These are phyloP conservation scores for Apocheima hispidaria DNA, from an alignment of 2,888 invertebrate genomes.

Conservation along the genomic window DNA sequence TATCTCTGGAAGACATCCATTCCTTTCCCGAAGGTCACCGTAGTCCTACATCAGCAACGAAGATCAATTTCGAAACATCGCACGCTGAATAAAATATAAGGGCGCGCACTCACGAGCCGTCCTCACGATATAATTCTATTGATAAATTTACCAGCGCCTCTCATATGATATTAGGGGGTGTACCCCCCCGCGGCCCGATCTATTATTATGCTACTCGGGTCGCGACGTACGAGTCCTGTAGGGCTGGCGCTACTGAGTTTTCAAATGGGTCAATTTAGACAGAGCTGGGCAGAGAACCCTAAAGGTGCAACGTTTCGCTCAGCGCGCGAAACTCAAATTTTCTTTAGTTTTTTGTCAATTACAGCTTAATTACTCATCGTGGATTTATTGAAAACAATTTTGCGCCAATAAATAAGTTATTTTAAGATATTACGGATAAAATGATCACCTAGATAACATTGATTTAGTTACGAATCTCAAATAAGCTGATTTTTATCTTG, in stretches of 20 bases:
- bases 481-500: no score
- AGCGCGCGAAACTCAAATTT: no score
- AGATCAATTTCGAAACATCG: slow-evolving; percentile 73
- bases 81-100: slow-evolving; percentile 79
- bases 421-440: no score
- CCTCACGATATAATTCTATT: slow-evolving; percentile 79
- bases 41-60: slow-evolving; percentile 27
- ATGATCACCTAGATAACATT: no score
- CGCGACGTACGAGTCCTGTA: slow-evolving; percentile 65
- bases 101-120: slow-evolving; percentile 57
- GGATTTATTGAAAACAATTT: no score
- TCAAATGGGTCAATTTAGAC: slow-evolving; percentile 20
- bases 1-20: no score
- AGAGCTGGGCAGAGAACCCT: no score
- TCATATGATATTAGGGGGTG: slow-evolving; percentile 82
- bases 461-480: no score
- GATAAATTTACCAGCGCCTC: slow-evolving; percentile 82
- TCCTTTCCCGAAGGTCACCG: slow-evolving; percentile 3
- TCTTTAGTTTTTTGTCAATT: no score
- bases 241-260: slow-evolving; percentile 59
- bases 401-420: no score
- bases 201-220: slow-evolving; percentile 84
- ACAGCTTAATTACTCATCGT: no score
- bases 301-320: no score
- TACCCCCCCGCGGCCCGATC: slow-evolving; percentile 71